Conservation (phyloP, 2,888 invertebrate genomes). For the Drosophila leonis region DNA sequence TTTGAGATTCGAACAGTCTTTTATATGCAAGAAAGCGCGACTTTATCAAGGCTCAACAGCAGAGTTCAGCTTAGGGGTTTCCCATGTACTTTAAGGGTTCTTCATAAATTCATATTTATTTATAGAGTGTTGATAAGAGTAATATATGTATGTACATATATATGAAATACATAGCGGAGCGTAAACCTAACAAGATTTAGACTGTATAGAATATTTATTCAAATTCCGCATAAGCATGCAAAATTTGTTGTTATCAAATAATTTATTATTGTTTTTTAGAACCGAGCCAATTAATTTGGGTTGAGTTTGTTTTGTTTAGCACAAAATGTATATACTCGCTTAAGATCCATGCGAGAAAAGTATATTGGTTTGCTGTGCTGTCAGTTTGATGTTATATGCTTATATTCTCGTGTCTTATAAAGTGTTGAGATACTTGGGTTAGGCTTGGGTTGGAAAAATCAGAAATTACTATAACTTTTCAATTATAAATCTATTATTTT, state of each 20-base stretch:
- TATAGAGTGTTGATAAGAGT: background rate
- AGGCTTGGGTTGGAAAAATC: background rate
- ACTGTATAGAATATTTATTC: background rate
- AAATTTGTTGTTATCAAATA: background rate
- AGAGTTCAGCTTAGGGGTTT: background rate
- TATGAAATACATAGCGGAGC: background rate
- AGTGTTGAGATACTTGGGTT: no score
- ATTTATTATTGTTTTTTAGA: slow-evolving; percentile 13
- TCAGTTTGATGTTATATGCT: background rate
- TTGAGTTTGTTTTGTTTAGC: slow-evolving; percentile 23
- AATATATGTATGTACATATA: background rate
- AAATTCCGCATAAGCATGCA: background rate
- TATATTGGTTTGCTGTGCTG: background rate
- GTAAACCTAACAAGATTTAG: background rate
- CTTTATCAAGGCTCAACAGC: slow-evolving; percentile 9
- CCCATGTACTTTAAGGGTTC: slow-evolving; percentile 3
- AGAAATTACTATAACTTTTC: no score
- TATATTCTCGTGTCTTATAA: no score
- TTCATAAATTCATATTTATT: background rate
- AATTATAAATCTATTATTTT: no score
- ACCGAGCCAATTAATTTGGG: slow-evolving; percentile 15
- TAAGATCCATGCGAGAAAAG: background rate
- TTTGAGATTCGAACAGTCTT: background rate
- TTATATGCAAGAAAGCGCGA: slow-evolving; percentile 10
- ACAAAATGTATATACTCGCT: background rate